Evolutionary conservation across 2,113 vertebrate species (phyloP).

Genomic region (Sinocyclocheilus maitianheensis): DNA sequence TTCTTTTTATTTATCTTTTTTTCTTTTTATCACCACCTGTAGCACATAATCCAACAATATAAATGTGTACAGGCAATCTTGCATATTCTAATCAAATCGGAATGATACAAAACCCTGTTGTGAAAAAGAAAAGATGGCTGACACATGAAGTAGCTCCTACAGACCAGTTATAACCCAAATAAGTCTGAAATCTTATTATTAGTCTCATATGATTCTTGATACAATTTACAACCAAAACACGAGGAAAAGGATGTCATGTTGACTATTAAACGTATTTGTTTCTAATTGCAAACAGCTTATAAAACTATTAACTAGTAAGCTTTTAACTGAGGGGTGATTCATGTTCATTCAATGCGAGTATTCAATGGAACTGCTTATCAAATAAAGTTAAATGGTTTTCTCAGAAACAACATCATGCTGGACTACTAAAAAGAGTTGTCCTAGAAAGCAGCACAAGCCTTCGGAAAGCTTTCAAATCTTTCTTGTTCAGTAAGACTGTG

Average conservation of each 20-base stretch:
- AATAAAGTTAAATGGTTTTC: neutral
- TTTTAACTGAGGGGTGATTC: neutral
- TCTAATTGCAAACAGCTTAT: neutral
- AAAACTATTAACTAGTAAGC: neutral
- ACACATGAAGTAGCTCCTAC: neutral
- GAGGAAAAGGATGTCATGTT: neutral
- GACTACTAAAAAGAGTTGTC: neutral
- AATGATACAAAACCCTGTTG: conserved; percentile 5
- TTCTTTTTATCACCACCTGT: neutral
- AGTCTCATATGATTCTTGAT: neutral
- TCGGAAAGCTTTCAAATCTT: neutral
- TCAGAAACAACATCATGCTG: neutral
- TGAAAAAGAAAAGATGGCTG: conserved; percentile 12
- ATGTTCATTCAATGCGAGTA: neutral
- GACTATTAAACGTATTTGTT: neutral
- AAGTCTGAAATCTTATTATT: neutral
- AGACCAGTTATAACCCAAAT: neutral
- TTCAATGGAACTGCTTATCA: neutral
- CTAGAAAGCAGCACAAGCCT: neutral
- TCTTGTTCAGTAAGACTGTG: neutral
- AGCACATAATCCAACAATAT: neutral
- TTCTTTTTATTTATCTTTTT: neutral
- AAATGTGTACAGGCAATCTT: neutral
- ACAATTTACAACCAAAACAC: neutral
- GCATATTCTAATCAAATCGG: neutral